Evolutionary conservation across 2,113 vertebrate genomes (phyloP), one percentile per base, ranked within the genome.

Genomic region (western clawed frog (Xenopus tropicalis)): DNA sequence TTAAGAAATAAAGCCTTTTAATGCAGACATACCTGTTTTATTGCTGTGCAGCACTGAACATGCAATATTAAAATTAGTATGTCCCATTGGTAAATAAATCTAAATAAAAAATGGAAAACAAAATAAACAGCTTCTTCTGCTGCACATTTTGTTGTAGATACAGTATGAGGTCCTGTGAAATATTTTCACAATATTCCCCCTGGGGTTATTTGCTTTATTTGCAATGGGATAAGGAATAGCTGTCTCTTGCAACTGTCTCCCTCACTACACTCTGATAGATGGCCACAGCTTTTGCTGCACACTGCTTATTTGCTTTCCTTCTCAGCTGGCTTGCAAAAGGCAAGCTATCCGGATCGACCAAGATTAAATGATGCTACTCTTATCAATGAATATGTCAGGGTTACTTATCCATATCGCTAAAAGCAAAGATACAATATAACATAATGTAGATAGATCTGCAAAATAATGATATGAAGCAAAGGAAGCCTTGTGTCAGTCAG

Each of bases 201-300:
- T 29, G 62, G 62, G 29, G 25, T 65, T 65, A 65, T 65, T 44
- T 65, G 37, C 62, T 37, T 65, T 43, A 4, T 43, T 65, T 21
- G 19, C 62, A 43, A 44, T 20, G 19, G 17, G 62, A 65, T 46
- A 43, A 46, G 62, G 62, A 65, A 65, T 21, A 65, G 37, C 42
- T 65, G 20, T 65, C 62, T 65, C 42, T 43, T 65, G 16, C 62
- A 65, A 37, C 42, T 44, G 62, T 20, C 42, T 65, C 5, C 62
- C 62, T 20, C 62, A 65, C 37, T 12, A 37, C 25, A n/a, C 20
- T n/a, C 62, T 65, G 62, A 65, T 65, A 65, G n/a, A 44, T 44
- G n/a, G 42, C n/a, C 42, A 65, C 37, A 65, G 29, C 29, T 44
- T 29, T n/a, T 65, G 29, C 62, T 65, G 42, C 62, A 65, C 62